Percentiles rank a stretch among this genome's conserved stretches.
phyloP scores from a whole-genome alignment of 2,888 invertebrate species.

The Perizoma affinitatum region DNA sequence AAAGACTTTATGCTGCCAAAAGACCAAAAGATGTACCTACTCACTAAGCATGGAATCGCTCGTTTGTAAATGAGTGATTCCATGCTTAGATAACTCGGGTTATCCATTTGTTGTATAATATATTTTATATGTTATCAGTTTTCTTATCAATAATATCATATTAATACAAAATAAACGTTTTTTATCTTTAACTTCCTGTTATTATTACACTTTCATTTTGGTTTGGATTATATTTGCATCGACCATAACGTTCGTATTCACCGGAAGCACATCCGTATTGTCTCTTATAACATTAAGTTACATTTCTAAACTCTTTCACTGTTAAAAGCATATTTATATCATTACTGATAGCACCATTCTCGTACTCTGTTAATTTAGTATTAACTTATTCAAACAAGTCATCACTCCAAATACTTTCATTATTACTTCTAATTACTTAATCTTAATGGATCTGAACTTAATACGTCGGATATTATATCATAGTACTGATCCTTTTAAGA shows the following conservation, averaged over 20 bases:
- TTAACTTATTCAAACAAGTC: constrained; percentile 15
- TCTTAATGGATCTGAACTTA: constrained; percentile 32
- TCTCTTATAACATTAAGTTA: not conserved
- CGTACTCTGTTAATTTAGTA: constrained; percentile 5
- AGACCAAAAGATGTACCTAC: too few species aligned
- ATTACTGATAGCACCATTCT: constrained; percentile 4
- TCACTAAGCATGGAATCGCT: too few species aligned
- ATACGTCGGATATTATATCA: constrained; percentile 40
- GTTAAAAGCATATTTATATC: constrained; percentile 10
- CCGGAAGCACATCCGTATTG: constrained; percentile 8
- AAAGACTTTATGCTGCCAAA: too few species aligned
- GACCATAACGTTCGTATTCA: not conserved
- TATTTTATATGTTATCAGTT: too few species aligned
- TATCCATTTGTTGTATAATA: not conserved
- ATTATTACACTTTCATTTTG: not conserved
- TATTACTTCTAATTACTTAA: constrained; percentile 37
- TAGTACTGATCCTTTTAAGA: constrained; percentile 50
- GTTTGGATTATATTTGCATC: not conserved
- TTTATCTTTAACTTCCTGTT: too few species aligned
- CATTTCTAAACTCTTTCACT: constrained; percentile 9
- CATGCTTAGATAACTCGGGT: too few species aligned
- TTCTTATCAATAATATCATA: too few species aligned
- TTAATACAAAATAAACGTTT: too few species aligned
- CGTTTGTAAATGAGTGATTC: not conserved
- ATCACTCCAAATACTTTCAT: constrained; percentile 18